Base-by-base conservation (phyloP, 1,140 invertebrate genomes). In the Eulimnadia texana region DNA sequence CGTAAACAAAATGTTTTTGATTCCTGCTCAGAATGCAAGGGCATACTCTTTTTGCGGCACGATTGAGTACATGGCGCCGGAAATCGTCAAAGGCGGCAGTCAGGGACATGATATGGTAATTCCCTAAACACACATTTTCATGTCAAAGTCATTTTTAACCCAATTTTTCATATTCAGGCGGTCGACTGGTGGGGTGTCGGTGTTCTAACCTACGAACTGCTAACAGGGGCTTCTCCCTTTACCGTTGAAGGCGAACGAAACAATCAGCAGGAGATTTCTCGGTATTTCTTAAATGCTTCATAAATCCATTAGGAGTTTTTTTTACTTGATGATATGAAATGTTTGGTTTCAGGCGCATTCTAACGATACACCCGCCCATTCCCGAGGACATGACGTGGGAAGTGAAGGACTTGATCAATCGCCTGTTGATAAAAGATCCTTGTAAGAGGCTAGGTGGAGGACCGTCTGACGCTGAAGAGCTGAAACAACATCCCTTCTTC, bases 171-270 rank as follows among this genome's bases (percentile, higher is more conserved):
- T 69, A 25, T 29, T 58, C 76, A 91, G 89, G 88, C 90, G 64
- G 93, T 95, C 2, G 93, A 97, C 75, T 98, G 93, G 93, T 97
- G 93, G 93, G 93, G 90, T 56, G 84, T 98, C 0, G 93, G 93
- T n/a, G 93, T 98, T 0, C 75, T 98, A 16, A 92, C 90, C 0
- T 98, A 94, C 77, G 94, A 98, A 76, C 79, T 98, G 9, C 73
- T 98, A n/a, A 97, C 93, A 1, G 93, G 94, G 23, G 90, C 90
- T 2, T 96, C 93, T 0, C 94, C 94, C n/a, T 98, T 98, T 72
- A 95, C 93, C 3, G 86, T 94, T 1, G 90, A 95, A 65, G 90
- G 91, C 25, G 88, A 92, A 69, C 84, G 82, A 68, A 96, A 95
- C 72, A 85, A 86, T 3, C 92, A 96, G 70, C 84, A 87, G 66